Evolutionary conservation across 2,113 vertebrate genomes (phyloP).

Genomic region (Nothocercus julius): DNA sequence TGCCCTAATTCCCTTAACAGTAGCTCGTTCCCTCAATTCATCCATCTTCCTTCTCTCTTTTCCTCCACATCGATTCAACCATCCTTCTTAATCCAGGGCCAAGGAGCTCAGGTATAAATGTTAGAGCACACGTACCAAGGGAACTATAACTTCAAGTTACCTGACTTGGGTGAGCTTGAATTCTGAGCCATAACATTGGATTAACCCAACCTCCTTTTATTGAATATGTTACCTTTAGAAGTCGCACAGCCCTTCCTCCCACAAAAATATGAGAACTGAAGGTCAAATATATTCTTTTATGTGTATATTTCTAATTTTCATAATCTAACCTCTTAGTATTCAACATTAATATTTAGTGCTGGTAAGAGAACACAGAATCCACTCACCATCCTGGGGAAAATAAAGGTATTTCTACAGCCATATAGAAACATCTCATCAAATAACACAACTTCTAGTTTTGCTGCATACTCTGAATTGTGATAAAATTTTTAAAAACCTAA

Average conservation of each 20-base stretch:
- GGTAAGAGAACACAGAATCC: slow-evolving; percentile 44
- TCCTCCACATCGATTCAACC: background rate
- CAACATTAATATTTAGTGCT: slow-evolving; percentile 7
- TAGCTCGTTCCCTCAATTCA: background rate
- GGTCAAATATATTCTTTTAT: slow-evolving; percentile 64
- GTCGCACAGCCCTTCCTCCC: slow-evolving; percentile 27
- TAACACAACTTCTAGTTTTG: slow-evolving; percentile 18
- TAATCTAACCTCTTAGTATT: slow-evolving; percentile 39
- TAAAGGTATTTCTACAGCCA: background rate
- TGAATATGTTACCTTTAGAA: slow-evolving; percentile 59
- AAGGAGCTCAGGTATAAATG: slow-evolving; percentile 28
- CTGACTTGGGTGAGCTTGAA: slow-evolving; percentile 59
- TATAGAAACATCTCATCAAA: slow-evolving; percentile 19
- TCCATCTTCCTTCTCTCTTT: background rate
- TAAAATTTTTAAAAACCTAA: background rate
- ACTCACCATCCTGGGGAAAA: background rate
- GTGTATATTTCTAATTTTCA: slow-evolving; percentile 52
- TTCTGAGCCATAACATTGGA: slow-evolving; percentile 70
- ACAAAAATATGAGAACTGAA: slow-evolving; percentile 54
- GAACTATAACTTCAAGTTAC: slow-evolving; percentile 62
- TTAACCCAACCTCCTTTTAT: slow-evolving; percentile 70
- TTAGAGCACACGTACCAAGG: slow-evolving; percentile 41
- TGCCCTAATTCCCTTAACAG: background rate
- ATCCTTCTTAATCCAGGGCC: slow-evolving; percentile 42
- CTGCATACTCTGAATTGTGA: background rate